Evolutionary conservation across 2,888 invertebrate genomes (phyloP).

Genomic region (Achlya flavicornis): DNA sequence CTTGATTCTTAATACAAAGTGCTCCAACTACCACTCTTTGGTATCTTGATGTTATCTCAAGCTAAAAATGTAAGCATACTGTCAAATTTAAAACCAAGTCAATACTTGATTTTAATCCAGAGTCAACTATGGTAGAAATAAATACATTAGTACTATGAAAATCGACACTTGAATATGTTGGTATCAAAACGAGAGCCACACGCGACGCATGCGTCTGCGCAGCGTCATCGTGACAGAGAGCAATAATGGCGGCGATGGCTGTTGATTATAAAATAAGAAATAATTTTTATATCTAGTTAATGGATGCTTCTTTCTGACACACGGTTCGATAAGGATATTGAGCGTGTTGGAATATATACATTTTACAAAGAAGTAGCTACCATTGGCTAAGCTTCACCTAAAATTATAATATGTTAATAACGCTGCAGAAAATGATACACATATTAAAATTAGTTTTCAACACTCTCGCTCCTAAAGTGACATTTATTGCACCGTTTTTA

Average conservation of each 20-base stretch:
- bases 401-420: too few species aligned
- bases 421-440: too few species aligned
- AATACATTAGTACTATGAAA: not conserved
- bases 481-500: too few species aligned
- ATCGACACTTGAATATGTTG: slow-evolving; percentile 10
- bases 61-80: too few species aligned
- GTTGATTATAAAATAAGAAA: slow-evolving; percentile 58
- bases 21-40: too few species aligned
- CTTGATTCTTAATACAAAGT: too few species aligned
- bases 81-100: too few species aligned
- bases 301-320: slow-evolving; percentile 33
- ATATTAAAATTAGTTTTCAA: too few species aligned
- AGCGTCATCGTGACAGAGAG: slow-evolving; percentile 64
- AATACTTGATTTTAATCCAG: too few species aligned
- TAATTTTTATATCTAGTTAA: slow-evolving; percentile 49
- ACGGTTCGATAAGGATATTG: slow-evolving; percentile 16
- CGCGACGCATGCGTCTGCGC: slow-evolving; percentile 60
- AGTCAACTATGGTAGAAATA: not conserved
- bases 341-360: not conserved
- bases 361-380: not conserved
- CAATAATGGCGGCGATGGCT: slow-evolving; percentile 33
- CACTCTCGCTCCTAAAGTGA: too few species aligned
- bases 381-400: too few species aligned
- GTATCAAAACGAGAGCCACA: slow-evolving; percentile 31
- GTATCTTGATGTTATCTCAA: too few species aligned